These are phyloP conservation scores for Lonchura striata DNA, from an alignment of 2,113 vertebrate genomes.

Conservation along the genomic window DNA sequence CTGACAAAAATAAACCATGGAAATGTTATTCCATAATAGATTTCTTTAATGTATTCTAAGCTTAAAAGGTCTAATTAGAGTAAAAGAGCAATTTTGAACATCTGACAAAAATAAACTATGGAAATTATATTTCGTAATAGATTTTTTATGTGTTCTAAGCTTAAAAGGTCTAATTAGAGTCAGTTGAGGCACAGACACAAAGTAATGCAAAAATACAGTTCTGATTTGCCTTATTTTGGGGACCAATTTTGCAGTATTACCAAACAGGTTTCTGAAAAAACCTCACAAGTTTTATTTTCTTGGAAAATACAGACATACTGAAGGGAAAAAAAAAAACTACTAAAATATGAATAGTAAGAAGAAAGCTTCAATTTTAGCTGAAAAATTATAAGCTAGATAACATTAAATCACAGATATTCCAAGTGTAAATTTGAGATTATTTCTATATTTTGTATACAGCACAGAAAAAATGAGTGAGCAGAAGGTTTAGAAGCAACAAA, in stretches of 20 bases:
- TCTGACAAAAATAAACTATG: not conserved
- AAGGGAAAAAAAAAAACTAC: not conserved
- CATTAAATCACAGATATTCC: not conserved
- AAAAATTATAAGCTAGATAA: not conserved
- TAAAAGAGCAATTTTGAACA: not conserved
- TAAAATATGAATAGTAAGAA: not conserved
- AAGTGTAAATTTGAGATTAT: not conserved
- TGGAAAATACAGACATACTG: not conserved
- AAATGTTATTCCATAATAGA: not conserved
- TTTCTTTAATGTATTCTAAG: not conserved
- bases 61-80: conserved; percentile 1
- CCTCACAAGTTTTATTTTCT: not conserved
- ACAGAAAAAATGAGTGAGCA: not conserved
- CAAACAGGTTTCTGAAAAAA: not conserved
- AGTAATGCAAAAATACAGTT: not conserved
- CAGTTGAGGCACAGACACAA: not conserved
- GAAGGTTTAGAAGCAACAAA: not conserved
- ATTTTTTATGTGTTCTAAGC: not conserved
- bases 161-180: not conserved
- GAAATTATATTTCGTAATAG: not conserved
- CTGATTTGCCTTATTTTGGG: not conserved
- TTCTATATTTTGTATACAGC: fast-evolving
- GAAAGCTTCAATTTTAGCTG: not conserved
- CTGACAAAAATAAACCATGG: not conserved
- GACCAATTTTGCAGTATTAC: not conserved